Evolutionary conservation across 2,797 vertebrate species (phyloP), one percentile per base, ranked within the genome.

Genomic region (Anableps anableps): DNA sequence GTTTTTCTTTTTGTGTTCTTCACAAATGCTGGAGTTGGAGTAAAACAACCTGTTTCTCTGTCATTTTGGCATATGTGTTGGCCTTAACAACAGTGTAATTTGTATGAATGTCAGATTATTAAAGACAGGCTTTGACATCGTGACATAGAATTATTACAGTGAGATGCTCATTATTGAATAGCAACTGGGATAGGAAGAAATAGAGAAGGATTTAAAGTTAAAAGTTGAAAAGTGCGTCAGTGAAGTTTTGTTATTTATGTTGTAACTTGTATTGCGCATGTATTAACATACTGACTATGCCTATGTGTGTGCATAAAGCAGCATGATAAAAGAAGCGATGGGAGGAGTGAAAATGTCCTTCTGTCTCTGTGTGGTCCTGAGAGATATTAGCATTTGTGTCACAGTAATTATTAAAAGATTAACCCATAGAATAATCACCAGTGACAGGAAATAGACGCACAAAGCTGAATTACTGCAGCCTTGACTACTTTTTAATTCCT

Each of bases 371-470:
- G 74, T 13, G 71, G 77, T 82, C 87, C 85, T 91, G 58, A 76
- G 91, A 88, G 87, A 90, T 85, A 62, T 64, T 38, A 79, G 81
- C 80, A 82, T 92, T 81, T 80, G 77, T 87, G 78, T 86, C 78
- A 85, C 74, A 79, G 79, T 91, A 86, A 91, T 92, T 91, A 91
- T 84, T 85, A 86, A 88, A 85, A 88, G 86, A 91, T 91, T 91
- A 90, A 80, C 82, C 70, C 47, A 34, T 38, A 83, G 80, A 91
- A 91, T n/a, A 91, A 76, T 83, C 84, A 80, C 71, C 74, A 83
- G 79, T 76, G 85, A 84, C 62, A 8, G 74, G 55, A 85, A 87
- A 86, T 81, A 74, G 75, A 87, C 80, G 73, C 43, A 77, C 81
- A 80, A 75, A 88, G 78, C 72, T 75, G 75, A 77, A 87, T 84